Conservation (phyloP, 2,888 invertebrate genomes). For the Monoplex corrugatus region DNA sequence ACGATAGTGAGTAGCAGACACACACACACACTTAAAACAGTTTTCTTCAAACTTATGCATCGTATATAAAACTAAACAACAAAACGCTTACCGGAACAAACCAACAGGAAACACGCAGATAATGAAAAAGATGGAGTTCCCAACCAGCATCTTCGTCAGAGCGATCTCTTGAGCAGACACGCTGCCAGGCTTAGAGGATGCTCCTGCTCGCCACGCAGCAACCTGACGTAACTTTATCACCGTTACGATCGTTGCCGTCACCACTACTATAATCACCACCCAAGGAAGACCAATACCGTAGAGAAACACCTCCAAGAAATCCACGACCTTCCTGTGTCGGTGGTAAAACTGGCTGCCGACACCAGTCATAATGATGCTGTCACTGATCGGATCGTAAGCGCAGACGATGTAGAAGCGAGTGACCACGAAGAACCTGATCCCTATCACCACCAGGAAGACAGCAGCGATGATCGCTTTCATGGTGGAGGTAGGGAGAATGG, state of each 20-base stretch:
- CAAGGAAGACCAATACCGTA: not conserved
- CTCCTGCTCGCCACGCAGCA: not conserved
- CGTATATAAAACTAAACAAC: too few relatives aligned
- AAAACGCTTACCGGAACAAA: too few relatives aligned
- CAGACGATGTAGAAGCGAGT: not conserved
- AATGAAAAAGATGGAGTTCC: conserved; percentile 23
- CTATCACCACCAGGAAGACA: too few relatives aligned
- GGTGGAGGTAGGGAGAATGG: too few relatives aligned
- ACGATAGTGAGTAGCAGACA: too few relatives aligned
- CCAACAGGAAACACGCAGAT: not conserved
- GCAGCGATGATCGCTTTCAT: too few relatives aligned
- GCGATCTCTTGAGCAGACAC: not conserved
- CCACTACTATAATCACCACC: not conserved
- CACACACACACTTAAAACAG: too few relatives aligned
- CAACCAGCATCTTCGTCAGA: conserved; percentile 19
- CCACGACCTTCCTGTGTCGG: conserved; percentile 6
- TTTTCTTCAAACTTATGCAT: too few relatives aligned
- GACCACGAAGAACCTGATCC: not conserved
- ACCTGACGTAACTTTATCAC: conserved; percentile 30
- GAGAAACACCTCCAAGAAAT: not conserved
- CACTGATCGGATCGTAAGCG: conserved; percentile 1
- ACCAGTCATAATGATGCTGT: not conserved
- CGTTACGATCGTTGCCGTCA: conserved; percentile 3
- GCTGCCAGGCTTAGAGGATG: too few relatives aligned
- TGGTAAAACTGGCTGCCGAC: not conserved